Percentiles rank a stretch among this genome's conserved stretches.
These are phyloP conservation scores for Atractosteus spatula DNA, from an alignment of 2,113 vertebrate genomes.

Conservation along the genomic window DNA sequence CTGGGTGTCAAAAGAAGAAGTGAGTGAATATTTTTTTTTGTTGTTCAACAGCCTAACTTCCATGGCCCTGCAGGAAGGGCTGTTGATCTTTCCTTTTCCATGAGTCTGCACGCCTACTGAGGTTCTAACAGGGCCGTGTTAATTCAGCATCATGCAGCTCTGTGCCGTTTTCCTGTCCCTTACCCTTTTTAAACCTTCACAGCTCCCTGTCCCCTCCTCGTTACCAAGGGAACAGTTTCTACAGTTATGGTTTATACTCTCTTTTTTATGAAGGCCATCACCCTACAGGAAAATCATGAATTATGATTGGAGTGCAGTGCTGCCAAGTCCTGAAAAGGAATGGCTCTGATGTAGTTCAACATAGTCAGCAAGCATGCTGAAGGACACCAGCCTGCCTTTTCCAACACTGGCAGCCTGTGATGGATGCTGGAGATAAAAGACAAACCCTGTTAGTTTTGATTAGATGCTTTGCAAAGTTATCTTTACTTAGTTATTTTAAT, in stretches of 20 bases:
- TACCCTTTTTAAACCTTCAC: constrained; percentile 19
- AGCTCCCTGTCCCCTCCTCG: constrained; percentile 30
- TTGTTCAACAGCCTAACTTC: too few species aligned
- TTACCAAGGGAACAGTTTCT: constrained; percentile 53
- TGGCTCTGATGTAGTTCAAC: constrained; percentile 6
- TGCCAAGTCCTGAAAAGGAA: background rate
- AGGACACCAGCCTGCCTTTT: background rate
- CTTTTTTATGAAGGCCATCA: constrained; percentile 22
- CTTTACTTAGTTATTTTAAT: too few species aligned
- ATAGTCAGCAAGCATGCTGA: background rate
- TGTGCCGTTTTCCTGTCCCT: background rate
- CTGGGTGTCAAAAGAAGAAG: too few species aligned
- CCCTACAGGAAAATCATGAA: constrained; percentile 19
- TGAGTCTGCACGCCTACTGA: background rate
- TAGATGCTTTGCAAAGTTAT: too few species aligned
- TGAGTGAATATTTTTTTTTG: too few species aligned
- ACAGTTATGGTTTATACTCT: constrained; percentile 43
- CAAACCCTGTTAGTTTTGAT: background rate
- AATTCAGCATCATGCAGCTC: background rate
- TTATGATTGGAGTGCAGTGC: constrained; percentile 13
- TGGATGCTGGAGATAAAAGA: constrained; percentile 13
- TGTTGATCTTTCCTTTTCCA: background rate
- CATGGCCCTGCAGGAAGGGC: too few species aligned
- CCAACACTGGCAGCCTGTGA: constrained; percentile 15
- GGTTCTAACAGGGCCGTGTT: background rate